phyloP scores from a whole-genome alignment of 2,888 invertebrate genomes.

The Xylota segnis region DNA sequence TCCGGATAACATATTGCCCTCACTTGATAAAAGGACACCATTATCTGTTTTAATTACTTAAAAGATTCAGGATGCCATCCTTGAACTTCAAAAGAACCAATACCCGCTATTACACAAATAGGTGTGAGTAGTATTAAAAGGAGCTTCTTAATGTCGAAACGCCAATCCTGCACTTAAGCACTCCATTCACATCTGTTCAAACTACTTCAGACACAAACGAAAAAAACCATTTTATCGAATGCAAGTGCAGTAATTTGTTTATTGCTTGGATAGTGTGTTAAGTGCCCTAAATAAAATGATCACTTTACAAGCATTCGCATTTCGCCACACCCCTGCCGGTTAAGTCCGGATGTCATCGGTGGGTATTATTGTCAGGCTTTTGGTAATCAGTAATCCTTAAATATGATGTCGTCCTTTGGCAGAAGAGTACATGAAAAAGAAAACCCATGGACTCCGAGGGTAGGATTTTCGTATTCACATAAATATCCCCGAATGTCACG shows the following conservation, averaged over 20 bases:
- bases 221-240: conserved; percentile 82
- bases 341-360: conserved; percentile 47
- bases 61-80: background rate
- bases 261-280: conserved; percentile 81
- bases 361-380: conserved; percentile 64
- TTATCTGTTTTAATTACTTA: conserved; percentile 25
- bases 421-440: conserved; percentile 33
- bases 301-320: conserved; percentile 72
- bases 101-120: background rate
- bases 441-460: conserved; percentile 30
- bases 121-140: background rate
- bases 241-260: conserved; percentile 85
- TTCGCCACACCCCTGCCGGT: conserved; percentile 51
- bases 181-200: conserved; percentile 69
- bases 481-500: conserved; percentile 63
- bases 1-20: background rate
- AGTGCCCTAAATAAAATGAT: conserved; percentile 84
- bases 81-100: background rate
- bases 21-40: too few relatives aligned
- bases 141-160: conserved; percentile 38
- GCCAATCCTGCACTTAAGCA: conserved; percentile 39
- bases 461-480: conserved; percentile 43
- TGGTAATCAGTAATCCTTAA: conserved; percentile 67
- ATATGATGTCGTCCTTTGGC: conserved; percentile 60
- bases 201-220: conserved; percentile 26